A percentile compares a stretch with the other conserved stretches of the same genome.
These are phyloP conservation scores for Falco peregrinus DNA, from an alignment of 2,797 vertebrate species.

Conservation along the genomic window DNA sequence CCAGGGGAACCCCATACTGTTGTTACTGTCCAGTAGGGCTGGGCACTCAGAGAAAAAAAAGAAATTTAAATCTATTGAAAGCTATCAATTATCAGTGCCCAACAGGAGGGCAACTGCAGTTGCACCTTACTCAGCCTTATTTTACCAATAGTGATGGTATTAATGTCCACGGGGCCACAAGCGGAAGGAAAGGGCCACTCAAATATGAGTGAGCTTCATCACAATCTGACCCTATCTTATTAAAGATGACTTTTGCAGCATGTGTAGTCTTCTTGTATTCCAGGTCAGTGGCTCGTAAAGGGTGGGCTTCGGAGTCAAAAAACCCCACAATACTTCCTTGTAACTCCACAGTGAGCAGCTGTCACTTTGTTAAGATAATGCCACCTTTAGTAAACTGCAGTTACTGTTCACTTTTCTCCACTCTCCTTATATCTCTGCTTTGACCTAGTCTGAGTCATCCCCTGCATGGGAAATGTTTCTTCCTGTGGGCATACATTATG, in stretches of 20 bases:
- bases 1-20: neutral
- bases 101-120: neutral
- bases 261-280: neutral
- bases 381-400: conserved; percentile 25
- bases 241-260: neutral
- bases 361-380: conserved; percentile 11
- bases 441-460: conserved; percentile 61
- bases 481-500: conserved; percentile 44
- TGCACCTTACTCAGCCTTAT: neutral
- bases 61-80: neutral
- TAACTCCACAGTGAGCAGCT: neutral
- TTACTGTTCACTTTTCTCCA: conserved; percentile 33
- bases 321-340: neutral
- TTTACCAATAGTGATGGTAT: neutral
- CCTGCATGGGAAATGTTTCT: neutral
- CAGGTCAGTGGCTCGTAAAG: neutral
- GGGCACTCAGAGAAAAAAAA: neutral
- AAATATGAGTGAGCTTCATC: neutral
- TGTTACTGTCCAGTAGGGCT: neutral
- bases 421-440: neutral
- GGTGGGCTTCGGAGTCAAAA: conserved; percentile 37
- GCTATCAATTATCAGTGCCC: neutral
- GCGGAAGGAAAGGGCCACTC: neutral
- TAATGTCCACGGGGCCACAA: neutral
- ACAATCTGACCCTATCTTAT: neutral